Conservation (phyloP, 2,113 vertebrate genomes). For the Morone saxatilis region DNA sequence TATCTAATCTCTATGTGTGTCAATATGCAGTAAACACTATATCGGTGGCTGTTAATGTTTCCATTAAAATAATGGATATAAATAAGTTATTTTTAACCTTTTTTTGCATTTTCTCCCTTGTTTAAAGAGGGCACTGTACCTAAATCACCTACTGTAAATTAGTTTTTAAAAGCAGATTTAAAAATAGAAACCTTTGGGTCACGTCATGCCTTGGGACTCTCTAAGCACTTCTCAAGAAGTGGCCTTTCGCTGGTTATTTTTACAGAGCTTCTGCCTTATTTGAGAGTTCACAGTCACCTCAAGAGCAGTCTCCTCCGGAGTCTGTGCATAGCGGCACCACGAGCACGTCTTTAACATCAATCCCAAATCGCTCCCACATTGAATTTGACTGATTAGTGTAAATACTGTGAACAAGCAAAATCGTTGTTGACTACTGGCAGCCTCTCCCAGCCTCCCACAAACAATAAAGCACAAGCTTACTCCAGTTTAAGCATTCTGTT, state of each 20-base stretch:
- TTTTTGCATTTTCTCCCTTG: background rate
- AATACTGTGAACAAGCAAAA: background rate
- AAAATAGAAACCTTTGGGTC: conserved; percentile 8
- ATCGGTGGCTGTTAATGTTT: too few species aligned
- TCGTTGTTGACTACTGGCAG: background rate
- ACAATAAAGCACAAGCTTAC: background rate
- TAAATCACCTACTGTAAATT: conserved; percentile 1
- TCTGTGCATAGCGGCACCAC: background rate
- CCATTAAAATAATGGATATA: too few species aligned
- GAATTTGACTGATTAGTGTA: conserved; percentile 9
- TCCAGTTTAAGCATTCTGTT: background rate
- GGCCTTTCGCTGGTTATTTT: background rate
- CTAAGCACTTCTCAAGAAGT: too few species aligned
- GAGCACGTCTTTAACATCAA: background rate
- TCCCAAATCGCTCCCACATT: conserved; percentile 1
- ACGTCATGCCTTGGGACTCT: background rate
- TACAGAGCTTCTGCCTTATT: background rate
- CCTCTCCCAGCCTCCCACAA: conserved; percentile 11
- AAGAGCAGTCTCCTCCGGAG: background rate
- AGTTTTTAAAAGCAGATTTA: background rate
- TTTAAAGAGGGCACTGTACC: background rate
- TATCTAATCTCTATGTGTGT: background rate
- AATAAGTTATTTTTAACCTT: background rate
- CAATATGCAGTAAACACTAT: background rate
- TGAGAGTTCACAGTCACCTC: too few species aligned